Conservation (phyloP, 2,113 vertebrate genomes). For the Haplochromis burtoni region DNA sequence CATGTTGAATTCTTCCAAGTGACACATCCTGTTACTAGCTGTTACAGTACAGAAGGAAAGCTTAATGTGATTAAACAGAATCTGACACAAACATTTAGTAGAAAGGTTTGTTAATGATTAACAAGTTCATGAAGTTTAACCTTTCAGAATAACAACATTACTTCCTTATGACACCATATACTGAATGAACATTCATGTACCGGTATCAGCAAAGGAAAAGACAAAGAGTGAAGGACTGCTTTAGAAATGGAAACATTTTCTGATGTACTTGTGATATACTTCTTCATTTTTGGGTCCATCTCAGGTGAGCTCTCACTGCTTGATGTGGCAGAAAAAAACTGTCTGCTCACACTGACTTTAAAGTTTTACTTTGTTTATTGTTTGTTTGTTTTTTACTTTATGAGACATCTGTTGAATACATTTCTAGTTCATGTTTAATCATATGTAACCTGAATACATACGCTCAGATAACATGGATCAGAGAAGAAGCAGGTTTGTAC, state of each 20-base stretch:
- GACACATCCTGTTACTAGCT: background rate
- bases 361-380: background rate
- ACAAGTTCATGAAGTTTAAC: background rate
- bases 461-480: background rate
- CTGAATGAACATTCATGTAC: fast-evolving
- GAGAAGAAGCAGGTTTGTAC: background rate
- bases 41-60: background rate
- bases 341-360: background rate
- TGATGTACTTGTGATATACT: fast-evolving
- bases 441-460: fast-evolving
- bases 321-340: fast-evolving
- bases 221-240: fast-evolving
- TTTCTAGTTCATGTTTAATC: fast-evolving
- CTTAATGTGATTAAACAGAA: background rate
- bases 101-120: background rate
- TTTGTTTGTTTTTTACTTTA: background rate
- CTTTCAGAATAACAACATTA: background rate
- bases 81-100: background rate
- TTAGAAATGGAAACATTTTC: fast-evolving
- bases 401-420: background rate
- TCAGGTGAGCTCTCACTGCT: background rate
- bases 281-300: fast-evolving
- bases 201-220: fast-evolving
- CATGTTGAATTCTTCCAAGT: background rate
- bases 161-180: background rate